Evolutionary conservation across 2,888 invertebrate genomes (phyloP).

Genomic region (Minunthozetes semirufus): DNA sequence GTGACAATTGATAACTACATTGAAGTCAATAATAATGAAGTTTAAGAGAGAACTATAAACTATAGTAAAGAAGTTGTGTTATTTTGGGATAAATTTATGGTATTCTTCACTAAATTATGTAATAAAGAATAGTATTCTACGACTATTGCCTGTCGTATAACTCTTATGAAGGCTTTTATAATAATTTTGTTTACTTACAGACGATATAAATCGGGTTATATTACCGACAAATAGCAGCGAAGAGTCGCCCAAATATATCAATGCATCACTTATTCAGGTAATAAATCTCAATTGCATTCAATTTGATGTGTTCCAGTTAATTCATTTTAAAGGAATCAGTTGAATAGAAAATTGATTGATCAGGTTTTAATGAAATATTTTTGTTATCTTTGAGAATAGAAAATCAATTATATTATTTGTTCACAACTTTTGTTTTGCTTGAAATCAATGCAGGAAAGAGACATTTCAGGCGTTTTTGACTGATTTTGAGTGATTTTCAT

Average conservation of each 20-base stretch:
- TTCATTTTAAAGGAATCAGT: background rate
- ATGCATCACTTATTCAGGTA: slow-evolving; percentile 80
- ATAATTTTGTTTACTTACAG: slow-evolving; percentile 34
- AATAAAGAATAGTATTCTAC: background rate
- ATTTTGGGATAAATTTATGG: background rate
- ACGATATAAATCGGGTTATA: slow-evolving; percentile 84
- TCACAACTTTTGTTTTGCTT: too few relatives aligned
- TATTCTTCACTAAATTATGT: slow-evolving; percentile 3
- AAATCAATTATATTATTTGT: too few relatives aligned
- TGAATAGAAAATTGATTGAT: too few relatives aligned
- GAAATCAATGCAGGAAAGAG: slow-evolving; percentile 5
- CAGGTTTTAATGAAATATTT: background rate
- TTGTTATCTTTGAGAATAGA: too few relatives aligned
- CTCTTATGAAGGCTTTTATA: background rate
- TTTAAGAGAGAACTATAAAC: background rate
- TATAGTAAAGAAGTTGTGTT: background rate
- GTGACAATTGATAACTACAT: background rate
- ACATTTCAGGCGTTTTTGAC: background rate
- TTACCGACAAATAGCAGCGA: slow-evolving; percentile 78
- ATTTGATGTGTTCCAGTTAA: background rate
- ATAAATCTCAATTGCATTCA: slow-evolving; percentile 32
- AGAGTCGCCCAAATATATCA: slow-evolving; percentile 86
- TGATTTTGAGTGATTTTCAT: background rate
- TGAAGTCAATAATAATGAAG: background rate
- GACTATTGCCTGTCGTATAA: slow-evolving; percentile 9